phyloP scores from a whole-genome alignment of 2,888 invertebrate genomes.

The Hypomecis punctinalis region DNA sequence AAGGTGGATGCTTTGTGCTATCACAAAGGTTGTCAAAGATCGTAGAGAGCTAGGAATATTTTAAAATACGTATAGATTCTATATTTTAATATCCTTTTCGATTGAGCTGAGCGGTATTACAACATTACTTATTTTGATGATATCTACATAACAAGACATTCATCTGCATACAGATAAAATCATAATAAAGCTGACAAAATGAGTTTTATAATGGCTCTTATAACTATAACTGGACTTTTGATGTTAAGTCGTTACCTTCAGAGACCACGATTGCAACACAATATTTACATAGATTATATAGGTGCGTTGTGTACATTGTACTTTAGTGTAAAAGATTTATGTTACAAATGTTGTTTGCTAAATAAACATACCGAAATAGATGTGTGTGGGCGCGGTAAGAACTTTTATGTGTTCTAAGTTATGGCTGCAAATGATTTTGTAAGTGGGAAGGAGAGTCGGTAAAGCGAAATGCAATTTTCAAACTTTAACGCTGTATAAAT shows the following conservation, averaged over 20 bases:
- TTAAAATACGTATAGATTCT: too few relatives aligned
- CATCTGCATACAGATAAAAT: slow-evolving; percentile 46
- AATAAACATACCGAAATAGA: slow-evolving; percentile 28
- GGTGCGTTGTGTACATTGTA: slow-evolving; percentile 28
- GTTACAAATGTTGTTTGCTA: slow-evolving; percentile 29
- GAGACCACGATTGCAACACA: slow-evolving; percentile 48
- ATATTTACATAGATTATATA: slow-evolving; percentile 48
- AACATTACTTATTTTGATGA: slow-evolving; percentile 30
- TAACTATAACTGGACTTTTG: slow-evolving; percentile 48
- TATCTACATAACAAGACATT: slow-evolving; percentile 33
- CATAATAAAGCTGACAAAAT: slow-evolving; percentile 46
- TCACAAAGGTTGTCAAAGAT: too few relatives aligned
- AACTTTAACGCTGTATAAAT: too few relatives aligned
- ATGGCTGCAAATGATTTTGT: neutral
- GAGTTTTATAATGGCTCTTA: slow-evolving; percentile 43
- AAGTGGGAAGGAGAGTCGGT: too few relatives aligned
- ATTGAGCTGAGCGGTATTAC: neutral
- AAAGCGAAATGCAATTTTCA: too few relatives aligned
- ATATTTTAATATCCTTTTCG: too few relatives aligned
- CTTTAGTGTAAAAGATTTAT: slow-evolving; percentile 29
- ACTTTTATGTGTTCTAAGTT: slow-evolving; percentile 8
- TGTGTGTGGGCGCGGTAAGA: slow-evolving; percentile 18
- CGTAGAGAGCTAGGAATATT: too few relatives aligned
- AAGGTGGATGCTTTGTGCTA: too few relatives aligned
- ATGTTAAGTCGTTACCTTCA: slow-evolving; percentile 46